phyloP scores from a whole-genome alignment of 2,888 invertebrate species.

The Steromphala cineraria region DNA sequence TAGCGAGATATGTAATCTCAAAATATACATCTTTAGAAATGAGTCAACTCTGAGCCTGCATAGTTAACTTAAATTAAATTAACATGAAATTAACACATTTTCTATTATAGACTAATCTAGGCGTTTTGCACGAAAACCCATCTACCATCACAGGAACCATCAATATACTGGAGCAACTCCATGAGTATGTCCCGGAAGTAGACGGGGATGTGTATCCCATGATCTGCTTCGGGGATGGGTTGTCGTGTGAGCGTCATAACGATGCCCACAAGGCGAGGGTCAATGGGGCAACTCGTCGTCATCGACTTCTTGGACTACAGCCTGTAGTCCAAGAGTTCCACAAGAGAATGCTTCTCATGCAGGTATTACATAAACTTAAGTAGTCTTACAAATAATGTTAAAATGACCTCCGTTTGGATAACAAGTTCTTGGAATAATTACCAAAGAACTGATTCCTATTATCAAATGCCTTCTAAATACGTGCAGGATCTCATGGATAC shows the following conservation, averaged over 20 bases:
- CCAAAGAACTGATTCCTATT: too few relatives aligned
- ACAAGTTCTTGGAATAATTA: too few relatives aligned
- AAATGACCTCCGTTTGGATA: not conserved
- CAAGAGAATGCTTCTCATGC: conserved; percentile 39
- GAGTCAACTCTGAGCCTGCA: too few relatives aligned
- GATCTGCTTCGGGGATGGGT: conserved; percentile 34
- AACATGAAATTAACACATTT: not conserved
- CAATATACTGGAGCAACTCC: conserved; percentile 36
- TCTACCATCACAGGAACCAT: conserved; percentile 39
- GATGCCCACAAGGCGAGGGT: conserved; percentile 34
- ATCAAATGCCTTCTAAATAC: too few relatives aligned
- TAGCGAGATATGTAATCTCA: too few relatives aligned
- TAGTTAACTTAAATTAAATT: too few relatives aligned
- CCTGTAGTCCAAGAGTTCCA: conserved; percentile 42
- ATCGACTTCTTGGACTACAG: conserved; percentile 33
- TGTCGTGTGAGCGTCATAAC: conserved; percentile 39
- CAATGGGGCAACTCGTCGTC: conserved; percentile 13
- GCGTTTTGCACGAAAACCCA: conserved; percentile 37
- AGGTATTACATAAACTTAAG: conserved; percentile 31
- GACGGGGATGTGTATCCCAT: not conserved
- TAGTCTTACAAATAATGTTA: not conserved
- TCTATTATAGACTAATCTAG: conserved; percentile 35
- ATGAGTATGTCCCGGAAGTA: conserved; percentile 37
- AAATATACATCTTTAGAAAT: too few relatives aligned
- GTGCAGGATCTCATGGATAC: conserved; percentile 34